Conservation (phyloP, 2,888 invertebrate species). For the Pogonocherus hispidulus region DNA sequence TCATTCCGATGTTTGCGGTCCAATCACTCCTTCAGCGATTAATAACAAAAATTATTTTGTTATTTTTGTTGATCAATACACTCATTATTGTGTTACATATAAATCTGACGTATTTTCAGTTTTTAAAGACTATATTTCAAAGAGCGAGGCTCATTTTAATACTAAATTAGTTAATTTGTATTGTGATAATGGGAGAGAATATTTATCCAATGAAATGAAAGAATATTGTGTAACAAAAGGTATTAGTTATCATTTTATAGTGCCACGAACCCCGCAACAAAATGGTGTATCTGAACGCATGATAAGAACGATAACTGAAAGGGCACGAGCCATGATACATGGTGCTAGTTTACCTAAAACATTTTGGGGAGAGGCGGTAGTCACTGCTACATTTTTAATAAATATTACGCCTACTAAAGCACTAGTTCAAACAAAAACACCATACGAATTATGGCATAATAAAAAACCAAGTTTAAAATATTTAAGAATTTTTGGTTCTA, state of each 20-base stretch:
- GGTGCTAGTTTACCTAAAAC: conserved; percentile 56
- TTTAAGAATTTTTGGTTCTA: conserved; percentile 59
- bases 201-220: conserved; percentile 10
- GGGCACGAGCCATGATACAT: conserved; percentile 60
- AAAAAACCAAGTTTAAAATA: conserved; percentile 58
- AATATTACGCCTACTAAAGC: conserved; percentile 62
- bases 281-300: conserved; percentile 65
- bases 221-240: conserved; percentile 47
- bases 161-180: conserved; percentile 44
- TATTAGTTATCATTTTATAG: conserved; percentile 63
- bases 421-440: too few relatives aligned
- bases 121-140: conserved; percentile 33
- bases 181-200: conserved; percentile 46
- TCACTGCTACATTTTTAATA: conserved; percentile 62
- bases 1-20: conserved; percentile 31
- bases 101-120: conserved; percentile 38
- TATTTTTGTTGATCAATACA: conserved; percentile 60
- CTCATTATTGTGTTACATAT: conserved; percentile 60
- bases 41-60: too few relatives aligned
- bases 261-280: conserved; percentile 63
- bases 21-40: conserved; percentile 40
- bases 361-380: conserved; percentile 64
- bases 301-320: conserved; percentile 62
- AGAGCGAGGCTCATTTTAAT: conserved; percentile 33
- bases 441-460: too few relatives aligned